These are phyloP conservation scores for Sapayoa aenigma DNA, from an alignment of 2,113 vertebrate genomes.

Conservation along the genomic window DNA sequence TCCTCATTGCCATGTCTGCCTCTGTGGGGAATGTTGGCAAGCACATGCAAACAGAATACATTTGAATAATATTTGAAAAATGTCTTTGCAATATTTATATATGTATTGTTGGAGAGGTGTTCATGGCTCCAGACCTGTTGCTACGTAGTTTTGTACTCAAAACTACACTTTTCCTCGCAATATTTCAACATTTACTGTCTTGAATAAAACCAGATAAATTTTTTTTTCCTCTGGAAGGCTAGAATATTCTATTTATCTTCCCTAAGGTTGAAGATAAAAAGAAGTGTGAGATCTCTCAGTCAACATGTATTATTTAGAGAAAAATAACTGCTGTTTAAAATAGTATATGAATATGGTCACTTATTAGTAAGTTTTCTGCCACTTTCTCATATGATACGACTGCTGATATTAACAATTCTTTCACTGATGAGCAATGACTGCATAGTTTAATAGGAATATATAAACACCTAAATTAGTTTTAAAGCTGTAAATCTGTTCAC, in stretches of 20 bases:
- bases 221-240: not conserved
- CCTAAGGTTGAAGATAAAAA: not conserved
- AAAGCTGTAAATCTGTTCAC: not conserved
- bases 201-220: not conserved
- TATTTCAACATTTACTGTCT: slow-evolving; percentile 18
- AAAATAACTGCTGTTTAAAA: not conserved
- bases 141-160: not conserved
- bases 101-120: not conserved
- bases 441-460: not conserved
- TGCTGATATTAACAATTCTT: not conserved
- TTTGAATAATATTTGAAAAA: slow-evolving; percentile 43
- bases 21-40: slow-evolving; percentile 32
- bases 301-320: not conserved
- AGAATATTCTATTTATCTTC: not conserved
- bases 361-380: not conserved
- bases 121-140: not conserved
- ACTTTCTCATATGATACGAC: not conserved
- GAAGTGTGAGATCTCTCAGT: not conserved
- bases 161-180: not conserved
- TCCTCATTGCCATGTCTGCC: slow-evolving; percentile 22
- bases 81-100: not conserved
- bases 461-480: not conserved
- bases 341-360: not conserved
- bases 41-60: slow-evolving; percentile 7
- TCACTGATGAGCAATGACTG: not conserved